Evolutionary conservation across 2,888 invertebrate species (phyloP), one percentile per base, ranked within the genome.

Genomic region (Neoitamus cyanurus): DNA sequence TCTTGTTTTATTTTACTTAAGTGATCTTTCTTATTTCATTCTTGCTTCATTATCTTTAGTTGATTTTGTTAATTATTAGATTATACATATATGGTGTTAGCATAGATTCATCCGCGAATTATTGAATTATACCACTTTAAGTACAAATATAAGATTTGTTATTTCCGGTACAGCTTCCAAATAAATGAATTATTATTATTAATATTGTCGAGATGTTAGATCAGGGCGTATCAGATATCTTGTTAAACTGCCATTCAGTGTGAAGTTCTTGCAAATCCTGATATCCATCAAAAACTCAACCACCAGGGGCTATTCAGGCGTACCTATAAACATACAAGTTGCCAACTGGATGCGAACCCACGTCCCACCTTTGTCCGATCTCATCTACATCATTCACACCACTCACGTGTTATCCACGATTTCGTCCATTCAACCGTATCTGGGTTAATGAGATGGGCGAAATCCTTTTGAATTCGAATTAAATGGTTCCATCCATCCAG

Each of bases 371-470:
- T 42, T 58, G 58, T 58, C 58, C 58, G 58, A 9, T 25, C 58
- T 25, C 58, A 9, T 58, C 58, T 9, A 20, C 58, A 9, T 15
- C 25, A 25, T 58, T 58, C 58, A 25, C 58, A 20, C 25, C 58
- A 58, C 20, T 42, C 42, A 42, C 48, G 58, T n/a, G n/a, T 5
- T 20, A 58, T 58, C 58, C 15, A 58, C 58, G 58, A 58, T 58
- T 58, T 58, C 5, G 58, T 58, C 58, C 58, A 58, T 58, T 58
- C 25, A 58, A 25, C 20, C 2, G 25, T 9, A 58, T 58, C 25
- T 58, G 58, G 58, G 58, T 58, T 58, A 58, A 58, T 58, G 58
- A 58, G 58, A 58, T 58, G 58, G 58, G 58, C 58, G 58, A 58
- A 58, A 58, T 58, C 58, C 58, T 58, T 58, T 58, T 58, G 15